Base-by-base conservation (phyloP, 2,888 invertebrate genomes). In the Agonopterix heracliana region DNA sequence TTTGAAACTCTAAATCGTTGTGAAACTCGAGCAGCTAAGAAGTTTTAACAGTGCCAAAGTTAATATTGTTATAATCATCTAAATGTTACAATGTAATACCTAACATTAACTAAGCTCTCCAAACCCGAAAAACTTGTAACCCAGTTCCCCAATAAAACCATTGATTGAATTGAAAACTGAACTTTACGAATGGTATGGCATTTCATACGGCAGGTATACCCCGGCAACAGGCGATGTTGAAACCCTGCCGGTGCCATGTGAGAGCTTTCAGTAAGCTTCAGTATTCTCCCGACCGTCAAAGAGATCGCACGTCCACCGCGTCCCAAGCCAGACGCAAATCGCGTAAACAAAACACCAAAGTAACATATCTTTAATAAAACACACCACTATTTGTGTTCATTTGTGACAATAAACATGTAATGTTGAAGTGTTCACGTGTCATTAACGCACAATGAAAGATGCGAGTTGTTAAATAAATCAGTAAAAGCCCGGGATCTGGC, bases 211-310 rank as follows among this genome's bases (percentile, higher is more conserved):
- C 26, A 26, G 26, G 26, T 26, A 26, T 26, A 5, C 26, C 76
- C 72, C 72, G 71, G 81, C 76, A 80, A 80, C 77, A 75, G 73
- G 77, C 79, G 66, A 54, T 51, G 47, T 41, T 56, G 26, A 26
- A 26, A 26, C 26, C 63, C 57, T 12, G 35, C 59, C 57, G 10
- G 7, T 9, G 35, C 51, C 46, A 46, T 48, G 48, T 51, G 49
- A 17, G 46, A 47, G 47, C 41, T 47, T 46, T 43, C 57, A 59
- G 61, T 49, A 47, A 46, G 48, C 4, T 52, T 57, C 69, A 71
- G 71, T 69, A 53, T 51, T 50, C 54, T 54, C 46, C 34, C 46
- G 46, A 40, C 44, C 12, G 26, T n/a, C 42, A 9, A 11, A 1
- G 13, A 14, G 14, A 59, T 61, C 58, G 53, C 55, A 52, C 58